Evolutionary conservation across 64 coral and sea anemone species (phyloP).

Genomic region (Stichodactyla helianthus): DNA sequence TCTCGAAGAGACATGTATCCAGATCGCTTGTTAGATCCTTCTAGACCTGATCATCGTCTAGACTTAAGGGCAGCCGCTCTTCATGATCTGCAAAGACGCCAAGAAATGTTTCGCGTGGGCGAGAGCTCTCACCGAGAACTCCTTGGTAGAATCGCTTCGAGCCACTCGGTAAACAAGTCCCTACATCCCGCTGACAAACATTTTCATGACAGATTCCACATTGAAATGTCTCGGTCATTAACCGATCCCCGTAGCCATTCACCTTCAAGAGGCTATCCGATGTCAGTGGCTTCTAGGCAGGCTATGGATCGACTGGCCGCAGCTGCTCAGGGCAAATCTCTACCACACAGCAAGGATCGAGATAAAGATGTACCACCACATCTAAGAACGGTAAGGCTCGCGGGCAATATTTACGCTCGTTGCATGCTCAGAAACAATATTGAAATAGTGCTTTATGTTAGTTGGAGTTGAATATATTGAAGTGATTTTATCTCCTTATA

Average conservation of each 20-base stretch:
- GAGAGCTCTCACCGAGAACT: constrained; percentile 78
- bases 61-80: constrained; percentile 55
- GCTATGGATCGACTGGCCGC: constrained; percentile 79
- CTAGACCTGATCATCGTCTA: constrained; percentile 52
- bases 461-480: background rate
- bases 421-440: background rate
- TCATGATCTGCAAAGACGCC: constrained; percentile 65
- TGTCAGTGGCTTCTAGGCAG: constrained; percentile 56
- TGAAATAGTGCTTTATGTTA: background rate
- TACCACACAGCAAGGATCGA: constrained; percentile 36
- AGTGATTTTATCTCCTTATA: no score
- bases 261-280: constrained; percentile 46
- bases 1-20: constrained; percentile 55
- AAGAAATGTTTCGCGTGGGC: constrained; percentile 48
- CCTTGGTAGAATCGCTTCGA: constrained; percentile 77
- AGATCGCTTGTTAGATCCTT: constrained; percentile 48
- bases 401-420: no score
- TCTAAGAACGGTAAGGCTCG: constrained; percentile 62
- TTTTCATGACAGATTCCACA: constrained; percentile 35
- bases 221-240: constrained; percentile 23
- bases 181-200: background rate
- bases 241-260: constrained; percentile 38
- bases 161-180: constrained; percentile 8
- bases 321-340: constrained; percentile 70
- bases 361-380: constrained; percentile 72